A percentile compares a stretch with the other conserved stretches of the same genome.
These are phyloP conservation scores for Diplolepis rosae DNA, from an alignment of 2,888 invertebrate species.

Conservation along the genomic window DNA sequence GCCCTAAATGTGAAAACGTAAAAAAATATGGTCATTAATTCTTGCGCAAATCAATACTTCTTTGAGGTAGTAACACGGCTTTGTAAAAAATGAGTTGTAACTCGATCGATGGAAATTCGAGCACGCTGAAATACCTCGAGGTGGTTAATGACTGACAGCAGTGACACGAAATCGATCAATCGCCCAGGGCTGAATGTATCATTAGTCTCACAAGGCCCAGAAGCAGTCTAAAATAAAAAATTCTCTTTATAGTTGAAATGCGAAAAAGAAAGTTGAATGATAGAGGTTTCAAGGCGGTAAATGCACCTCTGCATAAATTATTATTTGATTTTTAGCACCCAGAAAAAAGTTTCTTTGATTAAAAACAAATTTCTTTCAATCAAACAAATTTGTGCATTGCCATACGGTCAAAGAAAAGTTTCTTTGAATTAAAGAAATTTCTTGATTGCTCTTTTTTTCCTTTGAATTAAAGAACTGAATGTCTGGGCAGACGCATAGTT, in stretches of 20 bases:
- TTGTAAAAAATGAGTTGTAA: slow-evolving; percentile 26
- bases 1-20: no score
- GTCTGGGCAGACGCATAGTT: no score
- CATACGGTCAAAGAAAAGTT: no score
- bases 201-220: slow-evolving; percentile 1
- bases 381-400: no score
- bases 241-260: background rate
- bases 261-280: background rate
- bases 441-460: no score
- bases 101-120: slow-evolving; percentile 24
- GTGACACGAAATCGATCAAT: slow-evolving; percentile 15
- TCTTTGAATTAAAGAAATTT: no score
- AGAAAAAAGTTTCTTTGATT: no score
- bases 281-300: background rate
- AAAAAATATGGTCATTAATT: background rate
- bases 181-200: background rate
- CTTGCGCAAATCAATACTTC: slow-evolving; percentile 1
- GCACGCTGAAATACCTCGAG: slow-evolving; percentile 17
- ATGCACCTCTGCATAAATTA: no score
- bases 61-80: slow-evolving; percentile 1
- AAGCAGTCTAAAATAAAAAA: background rate
- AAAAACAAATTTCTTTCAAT: no score
- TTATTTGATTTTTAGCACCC: no score
- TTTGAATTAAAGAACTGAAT: no score
- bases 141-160: slow-evolving; percentile 16